A percentile compares a stretch with the other conserved stretches of the same genome.
Conservation (phyloP, 2,888 invertebrate species). For the Axea sp. region DNA sequence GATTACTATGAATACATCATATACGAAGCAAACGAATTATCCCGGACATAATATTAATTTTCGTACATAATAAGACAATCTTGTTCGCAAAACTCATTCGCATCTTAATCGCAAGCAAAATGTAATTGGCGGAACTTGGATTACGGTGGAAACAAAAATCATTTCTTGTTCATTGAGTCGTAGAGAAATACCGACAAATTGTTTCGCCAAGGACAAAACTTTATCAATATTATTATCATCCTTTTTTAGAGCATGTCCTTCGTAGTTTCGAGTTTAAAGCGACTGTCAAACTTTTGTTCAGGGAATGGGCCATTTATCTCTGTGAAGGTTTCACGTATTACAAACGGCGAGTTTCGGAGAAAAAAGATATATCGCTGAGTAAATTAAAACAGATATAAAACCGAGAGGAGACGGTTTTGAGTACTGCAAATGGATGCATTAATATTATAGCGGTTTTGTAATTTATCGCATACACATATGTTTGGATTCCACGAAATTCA, state of each 20-base stretch:
- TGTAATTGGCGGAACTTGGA: conserved; percentile 6
- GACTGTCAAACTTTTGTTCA: conserved; percentile 59
- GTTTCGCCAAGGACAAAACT: conserved; percentile 46
- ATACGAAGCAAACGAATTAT: conserved; percentile 17
- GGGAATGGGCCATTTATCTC: conserved; percentile 45
- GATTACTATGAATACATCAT: conserved; percentile 34
- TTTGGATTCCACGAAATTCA: too few species aligned
- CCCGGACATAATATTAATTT: conserved; percentile 15
- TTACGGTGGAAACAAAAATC: conserved; percentile 18
- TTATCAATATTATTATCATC: conserved; percentile 34
- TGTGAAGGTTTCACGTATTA: conserved; percentile 47
- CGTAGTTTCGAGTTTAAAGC: conserved; percentile 31
- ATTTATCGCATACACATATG: too few species aligned
- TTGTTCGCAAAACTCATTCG: conserved; percentile 4
- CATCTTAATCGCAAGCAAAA: conserved; percentile 7
- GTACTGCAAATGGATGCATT: too few species aligned
- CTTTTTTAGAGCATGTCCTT: conserved; percentile 17
- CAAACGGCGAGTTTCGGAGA: conserved; percentile 28
- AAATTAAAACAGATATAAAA: conserved; percentile 51
- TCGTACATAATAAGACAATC: conserved; percentile 15
- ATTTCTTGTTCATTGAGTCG: conserved; percentile 5
- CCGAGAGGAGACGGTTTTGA: conserved; percentile 2
- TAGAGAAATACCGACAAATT: conserved; percentile 29
- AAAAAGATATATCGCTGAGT: conserved; percentile 49
- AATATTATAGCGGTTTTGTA: too few species aligned